Percentiles rank a stretch among this genome's conserved stretches.
Conservation (phyloP, 1,140 invertebrate species). For the Matsumurasca onukii region DNA sequence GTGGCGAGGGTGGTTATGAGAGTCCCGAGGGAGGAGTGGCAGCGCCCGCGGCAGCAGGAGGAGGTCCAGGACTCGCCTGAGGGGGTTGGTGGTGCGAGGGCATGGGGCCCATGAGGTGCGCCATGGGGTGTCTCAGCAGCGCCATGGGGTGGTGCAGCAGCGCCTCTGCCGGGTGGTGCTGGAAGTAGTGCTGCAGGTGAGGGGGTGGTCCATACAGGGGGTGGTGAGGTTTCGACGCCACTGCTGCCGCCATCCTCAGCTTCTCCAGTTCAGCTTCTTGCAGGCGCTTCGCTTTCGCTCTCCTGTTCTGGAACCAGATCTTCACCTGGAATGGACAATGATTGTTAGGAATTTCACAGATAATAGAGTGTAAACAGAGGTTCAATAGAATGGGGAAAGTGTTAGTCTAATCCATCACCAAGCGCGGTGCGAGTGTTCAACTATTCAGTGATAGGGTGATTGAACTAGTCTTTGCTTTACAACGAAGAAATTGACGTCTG, state of each 20-base stretch:
- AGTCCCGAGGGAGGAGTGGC: conserved; percentile 27
- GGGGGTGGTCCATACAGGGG: conserved; percentile 50
- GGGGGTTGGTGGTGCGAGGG: conserved; percentile 36
- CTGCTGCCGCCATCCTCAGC: conserved; percentile 73
- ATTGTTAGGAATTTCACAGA: no score
- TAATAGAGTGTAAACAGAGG: no score
- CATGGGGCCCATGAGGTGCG: conserved; percentile 35
- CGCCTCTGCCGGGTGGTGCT: conserved; percentile 34
- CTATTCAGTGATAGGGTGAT: no score
- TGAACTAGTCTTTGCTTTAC: no score
- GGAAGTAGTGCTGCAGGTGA: conserved; percentile 40
- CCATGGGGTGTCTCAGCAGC: conserved; percentile 40
- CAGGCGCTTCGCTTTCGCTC: conserved; percentile 91
- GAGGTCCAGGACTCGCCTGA: conserved; percentile 41
- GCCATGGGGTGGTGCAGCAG: conserved; percentile 39
- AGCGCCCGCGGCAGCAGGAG: conserved; percentile 30
- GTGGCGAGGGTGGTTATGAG: conserved; percentile 8
- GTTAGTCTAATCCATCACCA: no score
- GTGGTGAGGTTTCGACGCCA: conserved; percentile 58
- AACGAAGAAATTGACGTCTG: no score
- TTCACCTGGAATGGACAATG: conserved; percentile 71
- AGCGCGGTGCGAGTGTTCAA: no score
- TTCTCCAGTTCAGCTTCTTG: conserved; percentile 94
- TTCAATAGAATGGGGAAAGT: no score
- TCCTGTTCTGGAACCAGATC: conserved; percentile 97